Conservation (phyloP, 1,140 invertebrate genomes). For the Stenopsyche tienmushanensis region DNA sequence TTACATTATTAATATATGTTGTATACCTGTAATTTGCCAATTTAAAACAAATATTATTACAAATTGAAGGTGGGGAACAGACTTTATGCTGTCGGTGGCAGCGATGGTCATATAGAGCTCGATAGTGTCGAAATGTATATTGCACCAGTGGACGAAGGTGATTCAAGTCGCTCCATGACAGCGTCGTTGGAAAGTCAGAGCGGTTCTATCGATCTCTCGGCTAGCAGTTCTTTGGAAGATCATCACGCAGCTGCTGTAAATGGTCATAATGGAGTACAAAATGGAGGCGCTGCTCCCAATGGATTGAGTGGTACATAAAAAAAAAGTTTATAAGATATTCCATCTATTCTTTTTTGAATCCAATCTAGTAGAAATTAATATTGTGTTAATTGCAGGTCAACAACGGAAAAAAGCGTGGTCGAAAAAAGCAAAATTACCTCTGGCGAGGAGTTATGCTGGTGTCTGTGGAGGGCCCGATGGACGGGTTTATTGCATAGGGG, state of each 20-base stretch:
- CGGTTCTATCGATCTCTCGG: slow-evolving; percentile 27
- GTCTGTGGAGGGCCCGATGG: slow-evolving; percentile 63
- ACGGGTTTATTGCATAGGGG: slow-evolving; percentile 71
- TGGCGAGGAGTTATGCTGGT: slow-evolving; percentile 70
- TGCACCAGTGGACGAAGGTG: slow-evolving; percentile 22
- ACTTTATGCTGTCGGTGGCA: slow-evolving; percentile 78
- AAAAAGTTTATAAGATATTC: not conserved
- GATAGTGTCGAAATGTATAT: slow-evolving; percentile 59
- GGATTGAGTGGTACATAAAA: not conserved
- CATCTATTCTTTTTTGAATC: not conserved
- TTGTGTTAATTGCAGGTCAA: not conserved
- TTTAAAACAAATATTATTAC: not conserved
- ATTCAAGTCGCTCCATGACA: slow-evolving; percentile 34
- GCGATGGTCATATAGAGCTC: slow-evolving; percentile 64
- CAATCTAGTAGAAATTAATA: not conserved
- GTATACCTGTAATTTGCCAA: not conserved
- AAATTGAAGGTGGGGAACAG: slow-evolving; percentile 54
- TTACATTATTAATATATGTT: not conserved
- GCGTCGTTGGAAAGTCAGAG: slow-evolving; percentile 38
- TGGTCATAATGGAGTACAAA: slow-evolving; percentile 1
- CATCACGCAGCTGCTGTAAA: not conserved
- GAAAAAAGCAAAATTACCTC: slow-evolving; percentile 60
- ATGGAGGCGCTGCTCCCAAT: not conserved
- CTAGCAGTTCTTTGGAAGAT: slow-evolving; percentile 23
- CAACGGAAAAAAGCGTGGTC: slow-evolving; percentile 60